Evolutionary conservation across 2,888 invertebrate species (phyloP).

Genomic region (Hermodice carunculata): DNA sequence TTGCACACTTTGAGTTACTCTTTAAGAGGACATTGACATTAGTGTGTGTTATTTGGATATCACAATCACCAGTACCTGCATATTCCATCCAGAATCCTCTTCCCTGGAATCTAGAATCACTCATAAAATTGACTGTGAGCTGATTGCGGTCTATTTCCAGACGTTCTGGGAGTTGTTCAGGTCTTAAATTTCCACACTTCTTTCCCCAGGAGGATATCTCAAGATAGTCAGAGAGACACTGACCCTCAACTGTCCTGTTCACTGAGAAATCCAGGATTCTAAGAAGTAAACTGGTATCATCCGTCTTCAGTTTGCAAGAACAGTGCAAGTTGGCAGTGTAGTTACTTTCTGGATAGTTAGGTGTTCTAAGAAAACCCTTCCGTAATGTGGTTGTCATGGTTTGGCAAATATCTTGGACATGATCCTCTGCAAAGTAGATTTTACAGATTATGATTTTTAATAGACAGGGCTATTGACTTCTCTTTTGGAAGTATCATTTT

Average conservation of each 20-base stretch:
- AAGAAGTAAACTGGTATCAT: slow-evolving; percentile 21
- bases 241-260: slow-evolving; percentile 4
- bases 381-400: not conserved
- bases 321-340: slow-evolving; percentile 24
- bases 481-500: too few species aligned
- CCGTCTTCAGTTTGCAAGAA: slow-evolving; percentile 23
- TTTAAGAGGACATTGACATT: too few species aligned
- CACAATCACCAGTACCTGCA: too few species aligned
- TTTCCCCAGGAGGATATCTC: slow-evolving; percentile 22
- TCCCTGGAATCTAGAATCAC: slow-evolving; percentile 5
- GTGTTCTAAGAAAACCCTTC: slow-evolving; percentile 23
- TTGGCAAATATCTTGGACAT: slow-evolving; percentile 17
- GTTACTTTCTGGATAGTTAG: slow-evolving; percentile 28
- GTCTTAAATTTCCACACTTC: slow-evolving; percentile 23
- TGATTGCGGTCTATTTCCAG: slow-evolving; percentile 3
- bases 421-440: slow-evolving; percentile 14
- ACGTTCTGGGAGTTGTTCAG: slow-evolving; percentile 23
- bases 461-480: too few species aligned
- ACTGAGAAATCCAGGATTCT: slow-evolving; percentile 29
- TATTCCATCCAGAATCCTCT: slow-evolving; percentile 32
- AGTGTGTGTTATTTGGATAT: too few species aligned
- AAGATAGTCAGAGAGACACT: slow-evolving; percentile 24
- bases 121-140: slow-evolving; percentile 6
- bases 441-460: too few species aligned
- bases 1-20: too few species aligned